Conservation (phyloP, 2,797 vertebrate genomes). For the Mareca penelope region DNA sequence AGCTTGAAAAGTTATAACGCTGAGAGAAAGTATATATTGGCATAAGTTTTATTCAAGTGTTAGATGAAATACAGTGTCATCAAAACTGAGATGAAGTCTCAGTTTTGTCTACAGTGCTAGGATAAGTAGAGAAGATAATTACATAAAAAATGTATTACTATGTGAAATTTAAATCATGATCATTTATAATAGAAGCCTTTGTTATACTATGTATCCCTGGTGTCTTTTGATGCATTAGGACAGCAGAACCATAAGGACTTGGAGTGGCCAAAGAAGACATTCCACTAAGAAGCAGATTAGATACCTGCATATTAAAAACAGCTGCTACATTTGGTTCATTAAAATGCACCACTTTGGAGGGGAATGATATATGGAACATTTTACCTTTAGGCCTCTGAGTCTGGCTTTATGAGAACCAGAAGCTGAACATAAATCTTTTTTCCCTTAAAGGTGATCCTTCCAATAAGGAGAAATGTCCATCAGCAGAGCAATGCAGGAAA, state of each 20-base stretch:
- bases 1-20: background rate
- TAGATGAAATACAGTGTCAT: constrained; percentile 20
- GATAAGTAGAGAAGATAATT: constrained; percentile 18
- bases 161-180: constrained; percentile 8
- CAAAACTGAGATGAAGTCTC: background rate
- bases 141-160: constrained; percentile 8
- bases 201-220: background rate
- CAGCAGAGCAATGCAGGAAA: background rate
- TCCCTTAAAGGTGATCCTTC: background rate
- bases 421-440: background rate
- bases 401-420: background rate
- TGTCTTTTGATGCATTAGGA: background rate
- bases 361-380: background rate
- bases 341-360: background rate
- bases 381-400: background rate
- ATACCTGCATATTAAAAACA: background rate
- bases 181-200: background rate
- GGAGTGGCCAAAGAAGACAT: background rate
- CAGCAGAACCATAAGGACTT: background rate
- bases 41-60: constrained; percentile 17
- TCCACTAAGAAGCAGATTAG: background rate
- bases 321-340: background rate
- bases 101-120: background rate
- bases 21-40: constrained; percentile 5
- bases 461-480: background rate